Evolutionary conservation across 2,888 invertebrate genomes (phyloP), one percentile per base, ranked within the genome.

Genomic region (Nomada lathburiana): DNA sequence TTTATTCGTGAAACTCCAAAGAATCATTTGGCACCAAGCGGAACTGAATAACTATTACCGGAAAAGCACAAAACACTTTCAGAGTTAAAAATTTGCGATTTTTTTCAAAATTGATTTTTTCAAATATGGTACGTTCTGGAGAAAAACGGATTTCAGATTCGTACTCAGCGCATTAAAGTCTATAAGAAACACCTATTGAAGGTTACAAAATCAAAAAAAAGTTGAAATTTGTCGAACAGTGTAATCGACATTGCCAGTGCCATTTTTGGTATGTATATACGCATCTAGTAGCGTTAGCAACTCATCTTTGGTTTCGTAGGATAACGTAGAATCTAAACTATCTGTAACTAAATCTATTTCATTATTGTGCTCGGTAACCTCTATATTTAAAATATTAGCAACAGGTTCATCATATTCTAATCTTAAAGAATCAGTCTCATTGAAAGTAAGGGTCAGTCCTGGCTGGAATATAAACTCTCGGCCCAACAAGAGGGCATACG

Each of bases 391-490:
- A 13, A 69, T 57, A 69, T 44, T 11, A 26, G 7, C 13, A 55
- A 26, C 26, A 18, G 44, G 18, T 55, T 57, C 55, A 4, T 36
- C 2, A 16, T 68, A 68, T 20, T 20, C 53, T 9, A 67, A 23
- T 20, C 20, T 44, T 23, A 68, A 18, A 57, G 10, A 23, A 18
- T 57, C 18, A 13, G 3, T 11, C 7, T 26, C 57, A 44, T 44
- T 26, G 11, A 68, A 2, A 9, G 53, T 47, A 26, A 69, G 16
- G 0, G 69, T 47, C 16, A 69, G 2, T 23, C 47, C 59, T 23
- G 69, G 69, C 26, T 44, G 44, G 0, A 18, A 26, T 23, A 72
- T 13, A 63, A 72, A 72, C 13, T 63, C 44, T 0, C 71, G 71
- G 16, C 63, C 53, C 23, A 72, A 63, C 11, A 72, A 16, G 2